Evolutionary conservation across 2,888 invertebrate species (phyloP).

Genomic region (Folsomia manolachei): DNA sequence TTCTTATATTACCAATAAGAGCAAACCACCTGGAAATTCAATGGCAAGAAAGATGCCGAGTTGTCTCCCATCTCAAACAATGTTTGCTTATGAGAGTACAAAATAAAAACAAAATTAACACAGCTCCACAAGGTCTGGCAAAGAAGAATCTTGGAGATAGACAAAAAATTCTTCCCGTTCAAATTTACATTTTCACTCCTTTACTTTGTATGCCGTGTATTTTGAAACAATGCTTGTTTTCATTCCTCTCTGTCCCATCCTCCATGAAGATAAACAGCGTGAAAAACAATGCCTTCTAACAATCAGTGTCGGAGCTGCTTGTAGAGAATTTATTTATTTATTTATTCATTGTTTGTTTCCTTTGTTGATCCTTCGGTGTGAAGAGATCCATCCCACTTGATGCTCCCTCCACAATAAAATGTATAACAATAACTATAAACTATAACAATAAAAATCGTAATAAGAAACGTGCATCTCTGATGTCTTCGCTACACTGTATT

Average conservation of each 20-base stretch:
- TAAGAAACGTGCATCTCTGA: not conserved
- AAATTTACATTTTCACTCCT: not conserved
- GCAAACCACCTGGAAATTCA: not conserved
- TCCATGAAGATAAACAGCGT: not conserved
- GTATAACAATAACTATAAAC: constrained; percentile 9
- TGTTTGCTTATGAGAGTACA: not conserved
- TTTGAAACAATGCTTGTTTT: not conserved
- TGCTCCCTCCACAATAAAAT: constrained; percentile 11
- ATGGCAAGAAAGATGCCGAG: not conserved
- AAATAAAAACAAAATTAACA: too few relatives aligned
- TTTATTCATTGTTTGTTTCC: not conserved
- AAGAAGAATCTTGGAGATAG: not conserved
- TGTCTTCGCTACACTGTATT: not conserved
- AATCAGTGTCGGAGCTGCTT: not conserved
- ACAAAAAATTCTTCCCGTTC: not conserved
- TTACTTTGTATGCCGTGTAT: too few relatives aligned
- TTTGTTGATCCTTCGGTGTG: constrained; percentile 3
- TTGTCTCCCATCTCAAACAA: not conserved
- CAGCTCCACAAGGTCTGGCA: not conserved
- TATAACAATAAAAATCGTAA: constrained; percentile 10
- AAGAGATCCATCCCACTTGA: constrained; percentile 3
- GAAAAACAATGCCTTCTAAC: constrained; percentile 11
- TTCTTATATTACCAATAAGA: not conserved
- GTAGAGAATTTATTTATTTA: not conserved
- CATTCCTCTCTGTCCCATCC: too few relatives aligned